Evolutionary conservation across 2,797 vertebrate species (phyloP).

Genomic region (Gymnoscopelus microlampas): DNA sequence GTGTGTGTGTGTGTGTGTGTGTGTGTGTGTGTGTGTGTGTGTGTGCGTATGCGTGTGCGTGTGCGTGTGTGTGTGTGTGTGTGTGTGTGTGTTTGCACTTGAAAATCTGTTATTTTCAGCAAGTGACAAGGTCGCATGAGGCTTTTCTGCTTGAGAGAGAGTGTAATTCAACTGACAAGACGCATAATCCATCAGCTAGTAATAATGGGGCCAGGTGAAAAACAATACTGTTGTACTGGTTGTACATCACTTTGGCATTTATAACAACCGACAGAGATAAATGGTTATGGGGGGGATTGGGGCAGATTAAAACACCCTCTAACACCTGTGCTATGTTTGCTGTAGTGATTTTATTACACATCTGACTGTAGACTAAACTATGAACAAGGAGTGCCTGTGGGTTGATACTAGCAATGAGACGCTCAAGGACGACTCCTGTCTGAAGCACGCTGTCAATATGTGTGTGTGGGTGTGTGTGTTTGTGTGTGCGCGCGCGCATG

Average conservation of each 20-base stretch:
- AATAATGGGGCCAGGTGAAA: too few relatives aligned
- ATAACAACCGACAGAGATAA: too few relatives aligned
- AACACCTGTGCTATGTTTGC: slow-evolving; percentile 6
- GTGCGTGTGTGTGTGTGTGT: background rate
- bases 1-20: background rate
- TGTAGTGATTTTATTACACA: slow-evolving; percentile 23
- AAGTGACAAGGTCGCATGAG: too few relatives aligned
- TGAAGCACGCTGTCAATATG: background rate
- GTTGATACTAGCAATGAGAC: slow-evolving; percentile 31
- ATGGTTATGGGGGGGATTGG: slow-evolving; percentile 1
- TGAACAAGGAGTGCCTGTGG: slow-evolving; percentile 17
- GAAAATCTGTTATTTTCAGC: too few relatives aligned
- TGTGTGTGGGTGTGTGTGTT: slow-evolving; percentile 11
- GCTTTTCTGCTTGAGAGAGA: too few relatives aligned
- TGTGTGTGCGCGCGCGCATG: background rate
- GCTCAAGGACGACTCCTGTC: slow-evolving; percentile 48
- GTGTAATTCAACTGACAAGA: too few relatives aligned
- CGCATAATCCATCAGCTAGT: too few relatives aligned
- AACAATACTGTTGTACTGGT: too few relatives aligned
- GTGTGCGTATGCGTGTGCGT: too few relatives aligned
- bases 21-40: too few relatives aligned
- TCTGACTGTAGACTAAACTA: slow-evolving; percentile 45
- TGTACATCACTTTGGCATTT: too few relatives aligned
- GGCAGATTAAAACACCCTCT: slow-evolving; percentile 15
- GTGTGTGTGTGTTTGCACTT: background rate